phyloP scores from a whole-genome alignment of 2,113 vertebrate genomes.

The Microtus pennsylvanicus region DNA sequence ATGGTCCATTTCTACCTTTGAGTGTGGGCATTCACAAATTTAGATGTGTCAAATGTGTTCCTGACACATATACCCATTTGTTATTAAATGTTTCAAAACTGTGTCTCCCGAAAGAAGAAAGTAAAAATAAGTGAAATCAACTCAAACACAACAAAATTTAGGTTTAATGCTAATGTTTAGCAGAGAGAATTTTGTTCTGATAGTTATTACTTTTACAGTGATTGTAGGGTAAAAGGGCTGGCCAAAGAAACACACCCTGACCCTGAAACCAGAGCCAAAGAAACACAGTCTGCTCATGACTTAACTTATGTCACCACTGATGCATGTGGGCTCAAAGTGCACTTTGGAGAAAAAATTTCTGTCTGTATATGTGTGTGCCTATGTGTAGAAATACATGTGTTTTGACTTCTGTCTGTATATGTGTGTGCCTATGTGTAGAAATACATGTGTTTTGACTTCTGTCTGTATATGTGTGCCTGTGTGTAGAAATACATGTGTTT shows the following conservation, averaged over 20 bases:
- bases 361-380: background rate
- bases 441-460: too few relatives aligned
- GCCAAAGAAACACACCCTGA: background rate
- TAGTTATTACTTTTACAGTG: background rate
- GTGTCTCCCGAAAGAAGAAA: background rate
- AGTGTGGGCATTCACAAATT: background rate
- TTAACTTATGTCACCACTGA: background rate
- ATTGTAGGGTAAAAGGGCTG: background rate
- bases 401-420: background rate
- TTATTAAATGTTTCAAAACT: background rate
- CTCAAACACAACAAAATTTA: background rate
- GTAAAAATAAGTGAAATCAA: background rate
- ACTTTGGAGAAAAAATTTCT: slow-evolving; percentile 20
- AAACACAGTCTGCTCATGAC: too few relatives aligned
- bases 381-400: background rate
- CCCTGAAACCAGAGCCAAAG: too few relatives aligned
- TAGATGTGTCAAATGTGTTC: too few relatives aligned
- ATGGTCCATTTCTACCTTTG: background rate
- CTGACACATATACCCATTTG: background rate
- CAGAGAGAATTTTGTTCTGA: background rate
- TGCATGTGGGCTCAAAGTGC: background rate
- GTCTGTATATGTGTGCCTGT: background rate
- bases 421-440: too few relatives aligned
- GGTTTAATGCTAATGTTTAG: background rate
- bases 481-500: background rate